Evolutionary conservation across 2,888 invertebrate species (phyloP).

Genomic region (Caenorhabditis zanzibari): DNA sequence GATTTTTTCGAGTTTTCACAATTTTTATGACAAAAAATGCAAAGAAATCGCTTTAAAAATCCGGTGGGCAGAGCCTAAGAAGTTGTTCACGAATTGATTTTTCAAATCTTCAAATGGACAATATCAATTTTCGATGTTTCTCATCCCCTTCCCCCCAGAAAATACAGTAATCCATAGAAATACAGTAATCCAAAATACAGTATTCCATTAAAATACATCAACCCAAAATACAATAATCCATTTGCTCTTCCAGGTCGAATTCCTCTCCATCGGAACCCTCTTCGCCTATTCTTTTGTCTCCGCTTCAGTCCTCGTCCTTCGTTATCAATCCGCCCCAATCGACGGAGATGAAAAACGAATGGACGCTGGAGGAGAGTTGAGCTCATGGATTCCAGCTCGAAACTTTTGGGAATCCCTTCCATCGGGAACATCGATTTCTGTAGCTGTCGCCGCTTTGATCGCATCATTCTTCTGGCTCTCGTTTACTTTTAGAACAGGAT

Average conservation of each 20-base stretch:
- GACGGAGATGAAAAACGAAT: constrained; percentile 62
- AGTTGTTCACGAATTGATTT: too few relatives aligned
- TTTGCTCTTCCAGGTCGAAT: constrained; percentile 76
- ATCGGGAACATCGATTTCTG: constrained; percentile 56
- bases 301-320: constrained; percentile 82
- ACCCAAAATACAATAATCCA: too few relatives aligned
- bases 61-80: too few relatives aligned
- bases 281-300: constrained; percentile 75
- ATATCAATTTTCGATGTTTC: too few relatives aligned
- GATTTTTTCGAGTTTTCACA: too few relatives aligned
- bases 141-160: too few relatives aligned
- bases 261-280: constrained; percentile 83
- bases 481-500: constrained; percentile 59
- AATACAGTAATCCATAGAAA: too few relatives aligned
- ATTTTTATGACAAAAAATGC: not conserved
- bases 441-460: constrained; percentile 60
- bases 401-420: constrained; percentile 64
- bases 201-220: too few relatives aligned
- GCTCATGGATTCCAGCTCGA: constrained; percentile 66
- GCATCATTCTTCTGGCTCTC: constrained; percentile 61
- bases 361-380: constrained; percentile 67
- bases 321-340: constrained; percentile 77
- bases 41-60: too few relatives aligned
- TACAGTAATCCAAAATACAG: too few relatives aligned
- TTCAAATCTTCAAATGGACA: too few relatives aligned